phyloP scores from a whole-genome alignment of 2,113 vertebrate genomes.

The Ageneiosus marmoratus region DNA sequence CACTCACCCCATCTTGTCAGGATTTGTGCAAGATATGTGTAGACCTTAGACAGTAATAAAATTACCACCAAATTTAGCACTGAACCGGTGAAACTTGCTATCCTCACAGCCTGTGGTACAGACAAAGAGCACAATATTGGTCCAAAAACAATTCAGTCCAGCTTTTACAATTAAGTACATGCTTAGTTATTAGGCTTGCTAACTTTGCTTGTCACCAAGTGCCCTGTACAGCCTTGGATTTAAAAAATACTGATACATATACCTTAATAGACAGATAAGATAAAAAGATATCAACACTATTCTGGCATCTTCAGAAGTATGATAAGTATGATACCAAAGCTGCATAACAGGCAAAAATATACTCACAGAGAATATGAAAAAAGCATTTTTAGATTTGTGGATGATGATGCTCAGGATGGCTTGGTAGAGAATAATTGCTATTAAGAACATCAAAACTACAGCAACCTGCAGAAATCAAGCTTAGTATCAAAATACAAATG shows the following conservation, averaged over 20 bases:
- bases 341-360: not conserved
- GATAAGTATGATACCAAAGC: not conserved
- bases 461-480: slow-evolving; percentile 37
- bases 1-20: slow-evolving; percentile 79
- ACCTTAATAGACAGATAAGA: not conserved
- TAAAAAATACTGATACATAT: not conserved
- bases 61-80: slow-evolving; percentile 76
- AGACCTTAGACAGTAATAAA: slow-evolving; percentile 76
- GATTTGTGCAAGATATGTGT: slow-evolving; percentile 74
- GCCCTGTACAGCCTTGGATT: not conserved
- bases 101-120: slow-evolving; percentile 73
- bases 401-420: slow-evolving; percentile 77
- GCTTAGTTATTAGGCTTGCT: not conserved
- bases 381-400: slow-evolving; percentile 71
- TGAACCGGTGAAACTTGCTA: slow-evolving; percentile 76
- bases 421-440: slow-evolving; percentile 77
- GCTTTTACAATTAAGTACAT: not conserved
- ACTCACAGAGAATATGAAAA: slow-evolving; percentile 63
- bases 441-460: slow-evolving; percentile 78
- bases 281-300: not conserved
- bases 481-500: not conserved
- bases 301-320: not conserved
- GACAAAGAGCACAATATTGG: not conserved
- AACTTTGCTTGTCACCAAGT: not conserved
- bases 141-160: not conserved